Conservation (phyloP, 2,113 vertebrate species). For the Tangachromis dhanisi region DNA sequence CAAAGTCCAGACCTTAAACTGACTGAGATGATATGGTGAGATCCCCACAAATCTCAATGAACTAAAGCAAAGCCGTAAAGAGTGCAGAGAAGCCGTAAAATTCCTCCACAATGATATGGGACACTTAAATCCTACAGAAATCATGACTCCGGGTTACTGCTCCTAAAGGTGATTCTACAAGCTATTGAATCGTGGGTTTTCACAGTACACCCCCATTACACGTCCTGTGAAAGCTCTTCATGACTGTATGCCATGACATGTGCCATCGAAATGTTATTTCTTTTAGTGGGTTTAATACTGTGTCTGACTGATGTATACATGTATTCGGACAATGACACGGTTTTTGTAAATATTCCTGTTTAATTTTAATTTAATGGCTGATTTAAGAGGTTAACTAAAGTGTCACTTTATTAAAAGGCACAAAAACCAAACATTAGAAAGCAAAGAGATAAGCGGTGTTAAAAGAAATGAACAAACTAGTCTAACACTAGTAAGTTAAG, state of each 20-base stretch:
- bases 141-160: fast-evolving
- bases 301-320: fast-evolving
- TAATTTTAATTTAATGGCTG: not conserved
- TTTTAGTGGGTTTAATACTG: not conserved
- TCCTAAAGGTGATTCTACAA: not conserved
- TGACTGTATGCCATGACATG: not conserved
- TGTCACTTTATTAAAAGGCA: not conserved
- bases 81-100: not conserved
- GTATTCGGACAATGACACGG: not conserved
- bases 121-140: not conserved
- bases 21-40: not conserved
- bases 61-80: not conserved
- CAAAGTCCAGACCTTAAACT: not conserved
- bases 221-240: not conserved
- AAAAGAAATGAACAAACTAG: not conserved
- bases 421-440: not conserved
- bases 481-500: not conserved
- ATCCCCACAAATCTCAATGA: not conserved
- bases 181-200: not conserved
- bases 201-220: not conserved
- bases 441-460: not conserved
- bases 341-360: not conserved
- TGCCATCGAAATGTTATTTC: not conserved
- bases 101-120: not conserved
- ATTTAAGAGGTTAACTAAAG: not conserved